These are phyloP conservation scores for Teleiodes luculella DNA, from an alignment of 2,888 invertebrate species.

Conservation along the genomic window DNA sequence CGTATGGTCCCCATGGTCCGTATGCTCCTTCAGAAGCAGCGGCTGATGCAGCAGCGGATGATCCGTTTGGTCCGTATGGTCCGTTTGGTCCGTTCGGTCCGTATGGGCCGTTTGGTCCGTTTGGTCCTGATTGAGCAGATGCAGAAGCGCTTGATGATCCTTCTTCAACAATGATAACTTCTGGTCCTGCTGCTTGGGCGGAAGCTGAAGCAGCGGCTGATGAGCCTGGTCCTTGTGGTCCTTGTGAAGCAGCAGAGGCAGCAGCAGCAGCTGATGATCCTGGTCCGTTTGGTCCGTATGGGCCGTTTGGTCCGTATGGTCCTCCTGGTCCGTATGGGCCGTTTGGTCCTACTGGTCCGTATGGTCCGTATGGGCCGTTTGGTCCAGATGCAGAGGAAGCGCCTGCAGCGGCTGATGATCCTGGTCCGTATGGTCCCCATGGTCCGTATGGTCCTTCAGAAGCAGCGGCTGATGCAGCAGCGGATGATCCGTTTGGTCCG, in stretches of 20 bases:
- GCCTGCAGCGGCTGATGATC: slow-evolving; percentile 9
- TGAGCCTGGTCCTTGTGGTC: not conserved
- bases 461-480: slow-evolving; percentile 14
- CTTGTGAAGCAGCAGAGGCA: slow-evolving; percentile 15
- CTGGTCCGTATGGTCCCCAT: not conserved
- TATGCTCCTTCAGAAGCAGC: too few species aligned
- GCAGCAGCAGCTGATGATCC: slow-evolving; percentile 16
- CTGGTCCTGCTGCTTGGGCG: slow-evolving; percentile 12
- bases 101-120: too few species aligned
- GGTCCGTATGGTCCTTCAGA: slow-evolving; percentile 1
- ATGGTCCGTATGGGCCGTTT: slow-evolving; percentile 17
- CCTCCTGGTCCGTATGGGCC: not conserved
- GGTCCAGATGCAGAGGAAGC: slow-evolving; percentile 14
- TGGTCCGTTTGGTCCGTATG: slow-evolving; percentile 8
- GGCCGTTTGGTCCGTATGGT: not conserved
- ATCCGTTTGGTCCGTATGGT: too few species aligned
- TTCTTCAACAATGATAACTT: too few species aligned
- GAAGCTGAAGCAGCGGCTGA: not conserved
- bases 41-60: too few species aligned
- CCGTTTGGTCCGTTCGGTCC: too few species aligned
- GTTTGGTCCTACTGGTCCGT: too few species aligned
- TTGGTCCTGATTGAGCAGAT: too few species aligned
- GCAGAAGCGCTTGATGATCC: too few species aligned
- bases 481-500: slow-evolving; percentile 9
- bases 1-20: too few species aligned